Conservation (phyloP, 1,140 invertebrate species). For the Euwallacea fornicatus region DNA sequence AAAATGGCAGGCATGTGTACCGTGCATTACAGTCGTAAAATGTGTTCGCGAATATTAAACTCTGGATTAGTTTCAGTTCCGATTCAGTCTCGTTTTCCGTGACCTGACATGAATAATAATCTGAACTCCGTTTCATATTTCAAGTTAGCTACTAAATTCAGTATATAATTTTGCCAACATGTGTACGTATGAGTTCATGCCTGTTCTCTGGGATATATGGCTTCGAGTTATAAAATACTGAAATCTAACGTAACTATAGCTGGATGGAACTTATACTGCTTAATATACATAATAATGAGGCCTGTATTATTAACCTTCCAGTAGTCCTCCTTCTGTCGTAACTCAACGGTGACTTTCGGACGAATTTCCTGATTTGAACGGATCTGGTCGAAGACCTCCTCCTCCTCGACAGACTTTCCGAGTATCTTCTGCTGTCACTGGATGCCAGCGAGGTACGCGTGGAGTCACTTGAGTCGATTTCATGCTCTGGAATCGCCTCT, state of each 20-base stretch:
- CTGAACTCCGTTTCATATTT: neutral
- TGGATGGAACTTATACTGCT: too few species aligned
- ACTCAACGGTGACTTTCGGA: constrained; percentile 51
- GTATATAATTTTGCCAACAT: too few species aligned
- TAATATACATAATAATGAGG: too few species aligned
- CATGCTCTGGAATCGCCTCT: constrained; percentile 52
- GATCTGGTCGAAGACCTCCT: constrained; percentile 47
- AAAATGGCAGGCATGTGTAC: neutral
- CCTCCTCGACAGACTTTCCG: constrained; percentile 46
- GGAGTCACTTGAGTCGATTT: constrained; percentile 50
- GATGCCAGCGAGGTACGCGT: constrained; percentile 47
- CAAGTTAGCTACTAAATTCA: too few species aligned
- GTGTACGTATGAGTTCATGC: too few species aligned
- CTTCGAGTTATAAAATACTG: neutral
- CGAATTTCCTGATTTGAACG: constrained; percentile 51
- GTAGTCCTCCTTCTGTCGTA: constrained; percentile 54
- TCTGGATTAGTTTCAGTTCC: neutral
- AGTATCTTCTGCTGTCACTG: constrained; percentile 52
- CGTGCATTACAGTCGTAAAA: neutral
- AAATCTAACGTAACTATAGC: too few species aligned
- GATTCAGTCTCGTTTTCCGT: constrained; percentile 1
- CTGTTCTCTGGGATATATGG: neutral
- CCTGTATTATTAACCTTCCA: constrained; percentile 49
- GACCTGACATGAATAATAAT: constrained; percentile 1
- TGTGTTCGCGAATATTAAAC: neutral